Base-by-base conservation (phyloP, 2,113 vertebrate genomes). In the Echinops telfairi region DNA sequence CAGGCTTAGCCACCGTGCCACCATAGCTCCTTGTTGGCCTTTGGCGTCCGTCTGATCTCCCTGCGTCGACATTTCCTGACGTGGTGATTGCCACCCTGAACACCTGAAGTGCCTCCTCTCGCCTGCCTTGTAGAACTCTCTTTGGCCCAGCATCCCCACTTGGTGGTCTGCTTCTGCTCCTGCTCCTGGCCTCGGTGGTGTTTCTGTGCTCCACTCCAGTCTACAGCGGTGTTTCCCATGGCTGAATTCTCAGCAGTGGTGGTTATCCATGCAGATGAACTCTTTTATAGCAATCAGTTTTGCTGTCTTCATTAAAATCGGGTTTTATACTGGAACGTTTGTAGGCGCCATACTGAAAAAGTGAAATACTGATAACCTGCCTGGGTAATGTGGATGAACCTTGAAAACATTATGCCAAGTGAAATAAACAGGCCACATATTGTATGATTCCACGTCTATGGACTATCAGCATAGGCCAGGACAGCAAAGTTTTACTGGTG, bases 291-390 rank as follows among this genome's bases (percentile, higher is more conserved):
- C 2, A 71, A 0, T 82, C 29, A 15, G 58, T 68, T 57, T 95
- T 43, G 1, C 70, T 95, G 88, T 93, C 57, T 86, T 77, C 78
- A 81, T 90, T 83, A 80, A 92, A 88, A 57, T 66, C 29, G 36
- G 47, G 80, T 81, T 84, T n/a, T n/a, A 22, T 33, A 20, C 9
- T 73, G 71, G 71, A 36, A 33, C 19, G 31, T 33, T 16, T 29
- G 40, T 23, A 20, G 47, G 47, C 12, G 47, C 2, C 31, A 68
- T 14, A 33, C 5, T 19, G 68, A n/a, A 70, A 73, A 73, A 73
- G 22, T 36, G 17, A 36, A 73, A 33, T 73, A 22, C 33, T 73
- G 71, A 36, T 22, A 73, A 73, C 9, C 9, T 73, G n/a, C 71
- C 47, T 14, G 47, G 2, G 8, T 73, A 33, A 22, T 4, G n/a